Evolutionary conservation across 1,140 invertebrate species (phyloP).

Genomic region (Aradophagus sp.): DNA sequence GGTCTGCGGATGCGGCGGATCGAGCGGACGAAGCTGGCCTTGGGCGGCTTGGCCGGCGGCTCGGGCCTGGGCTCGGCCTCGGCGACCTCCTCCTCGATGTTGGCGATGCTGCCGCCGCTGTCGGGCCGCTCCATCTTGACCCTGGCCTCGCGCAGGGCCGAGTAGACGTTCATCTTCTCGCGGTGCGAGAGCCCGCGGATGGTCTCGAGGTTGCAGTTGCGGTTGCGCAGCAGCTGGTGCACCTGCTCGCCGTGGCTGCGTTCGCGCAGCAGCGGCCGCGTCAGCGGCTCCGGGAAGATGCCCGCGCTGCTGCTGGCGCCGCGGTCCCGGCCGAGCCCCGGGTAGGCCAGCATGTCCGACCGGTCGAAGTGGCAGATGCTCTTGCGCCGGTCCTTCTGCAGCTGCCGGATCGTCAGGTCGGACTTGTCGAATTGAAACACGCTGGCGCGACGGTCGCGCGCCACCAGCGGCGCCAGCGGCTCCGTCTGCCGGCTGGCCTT

Average conservation of each 20-base stretch:
- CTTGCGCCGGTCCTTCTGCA: constrained; percentile 61
- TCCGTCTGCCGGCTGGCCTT: constrained; percentile 12
- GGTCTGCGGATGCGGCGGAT: constrained; percentile 23
- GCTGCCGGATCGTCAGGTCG: constrained; percentile 52
- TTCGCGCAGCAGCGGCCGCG: constrained; percentile 29
- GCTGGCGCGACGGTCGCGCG: constrained; percentile 65
- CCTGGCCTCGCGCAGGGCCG: constrained; percentile 27
- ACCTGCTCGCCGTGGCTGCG: constrained; percentile 20
- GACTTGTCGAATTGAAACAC: constrained; percentile 66
- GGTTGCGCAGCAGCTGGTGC: constrained; percentile 34
- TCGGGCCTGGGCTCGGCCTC: constrained; percentile 13
- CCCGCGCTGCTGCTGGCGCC: constrained; percentile 60
- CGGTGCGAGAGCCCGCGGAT: constrained; percentile 30
- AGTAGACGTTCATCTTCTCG: constrained; percentile 40
- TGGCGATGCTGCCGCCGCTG: constrained; percentile 34
- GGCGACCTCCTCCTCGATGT: constrained; percentile 57
- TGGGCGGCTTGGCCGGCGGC: constrained; percentile 13
- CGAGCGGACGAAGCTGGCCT: constrained; percentile 1
- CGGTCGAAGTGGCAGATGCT: constrained; percentile 66
- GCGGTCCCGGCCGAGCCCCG: constrained; percentile 52
- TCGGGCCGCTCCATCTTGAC: constrained; percentile 31
- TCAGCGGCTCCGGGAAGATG: constrained; percentile 51
- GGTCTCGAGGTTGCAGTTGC: constrained; percentile 50
- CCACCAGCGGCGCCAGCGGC: constrained; percentile 5
- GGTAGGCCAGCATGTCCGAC: constrained; percentile 61